Percentiles rank a stretch among this genome's conserved stretches.
Conservation (phyloP, 2,888 invertebrate genomes). For the Limenitis camilla region DNA sequence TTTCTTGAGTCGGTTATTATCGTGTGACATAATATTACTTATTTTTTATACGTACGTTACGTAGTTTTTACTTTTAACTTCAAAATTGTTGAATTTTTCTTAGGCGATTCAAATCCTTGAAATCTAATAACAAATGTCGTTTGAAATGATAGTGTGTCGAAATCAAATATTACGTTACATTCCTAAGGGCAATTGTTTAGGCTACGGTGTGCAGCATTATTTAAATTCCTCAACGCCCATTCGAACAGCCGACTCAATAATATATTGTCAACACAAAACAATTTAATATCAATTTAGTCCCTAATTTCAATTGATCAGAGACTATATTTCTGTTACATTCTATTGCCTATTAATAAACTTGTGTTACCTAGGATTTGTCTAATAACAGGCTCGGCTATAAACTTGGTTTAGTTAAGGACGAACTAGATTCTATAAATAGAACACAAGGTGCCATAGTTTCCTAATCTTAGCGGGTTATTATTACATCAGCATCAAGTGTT, state of each 20-base stretch:
- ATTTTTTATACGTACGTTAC: too few species aligned
- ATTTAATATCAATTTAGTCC: constrained; percentile 6
- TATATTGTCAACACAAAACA: background rate
- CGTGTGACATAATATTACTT: too few species aligned
- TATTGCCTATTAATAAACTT: constrained; percentile 1
- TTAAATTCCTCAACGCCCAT: constrained; percentile 35
- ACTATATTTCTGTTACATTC: constrained; percentile 4
- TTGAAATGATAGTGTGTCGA: constrained; percentile 21
- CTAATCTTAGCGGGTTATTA: constrained; percentile 17
- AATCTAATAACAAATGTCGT: constrained; percentile 25
- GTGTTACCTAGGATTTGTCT: constrained; percentile 4
- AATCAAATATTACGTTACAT: constrained; percentile 27
- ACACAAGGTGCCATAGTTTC: constrained; percentile 23
- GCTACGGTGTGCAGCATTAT: constrained; percentile 31
- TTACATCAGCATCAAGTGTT: constrained; percentile 7
- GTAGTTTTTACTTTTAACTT: background rate
- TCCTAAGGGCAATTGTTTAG: constrained; percentile 36
- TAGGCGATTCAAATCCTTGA: constrained; percentile 24
- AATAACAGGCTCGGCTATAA: constrained; percentile 16
- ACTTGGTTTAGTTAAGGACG: constrained; percentile 24
- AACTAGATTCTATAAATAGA: constrained; percentile 29
- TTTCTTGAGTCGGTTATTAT: too few species aligned
- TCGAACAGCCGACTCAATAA: constrained; percentile 15
- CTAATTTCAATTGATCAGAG: background rate
- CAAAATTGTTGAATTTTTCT: background rate